phyloP scores from a whole-genome alignment of 2,888 invertebrate genomes.

The Carabus problematicus region DNA sequence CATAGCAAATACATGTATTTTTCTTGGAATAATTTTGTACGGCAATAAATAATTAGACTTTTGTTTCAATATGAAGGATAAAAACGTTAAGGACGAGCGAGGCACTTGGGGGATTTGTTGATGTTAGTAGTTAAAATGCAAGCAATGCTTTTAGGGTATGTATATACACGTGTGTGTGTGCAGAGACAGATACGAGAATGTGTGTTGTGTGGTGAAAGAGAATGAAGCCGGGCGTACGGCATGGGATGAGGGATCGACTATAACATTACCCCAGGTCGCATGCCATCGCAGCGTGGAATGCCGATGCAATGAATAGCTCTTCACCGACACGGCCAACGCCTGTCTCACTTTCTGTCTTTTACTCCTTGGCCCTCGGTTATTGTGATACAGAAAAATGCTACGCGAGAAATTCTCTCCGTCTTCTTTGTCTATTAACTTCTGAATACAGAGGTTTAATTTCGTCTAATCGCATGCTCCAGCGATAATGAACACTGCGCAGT shows the following conservation, averaged over 20 bases:
- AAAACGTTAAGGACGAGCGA: too few relatives aligned
- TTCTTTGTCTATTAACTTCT: conserved; percentile 28
- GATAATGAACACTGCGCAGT: conserved; percentile 11
- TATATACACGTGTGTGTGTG: too few relatives aligned
- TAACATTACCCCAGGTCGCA: conserved; percentile 30
- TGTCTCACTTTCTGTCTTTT: neutral
- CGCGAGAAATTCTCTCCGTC: conserved; percentile 16
- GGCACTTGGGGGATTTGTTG: too few relatives aligned
- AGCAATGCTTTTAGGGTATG: too few relatives aligned
- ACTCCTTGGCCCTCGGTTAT: conserved; percentile 15
- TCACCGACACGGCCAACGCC: neutral
- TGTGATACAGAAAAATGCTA: conserved; percentile 34
- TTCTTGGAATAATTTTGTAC: too few relatives aligned
- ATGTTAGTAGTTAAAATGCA: too few relatives aligned
- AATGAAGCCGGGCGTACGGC: too few relatives aligned
- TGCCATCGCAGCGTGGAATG: conserved; percentile 29
- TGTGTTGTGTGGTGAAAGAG: too few relatives aligned
- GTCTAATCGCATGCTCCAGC: conserved; percentile 15
- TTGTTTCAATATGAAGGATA: too few relatives aligned
- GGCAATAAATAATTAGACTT: too few relatives aligned
- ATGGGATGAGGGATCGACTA: neutral
- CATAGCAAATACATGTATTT: too few relatives aligned
- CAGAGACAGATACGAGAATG: too few relatives aligned
- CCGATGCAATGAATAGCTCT: conserved; percentile 35
- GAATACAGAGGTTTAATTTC: conserved; percentile 24